These are phyloP conservation scores for Nebria ingens DNA, from an alignment of 1,140 invertebrate genomes.

Conservation along the genomic window DNA sequence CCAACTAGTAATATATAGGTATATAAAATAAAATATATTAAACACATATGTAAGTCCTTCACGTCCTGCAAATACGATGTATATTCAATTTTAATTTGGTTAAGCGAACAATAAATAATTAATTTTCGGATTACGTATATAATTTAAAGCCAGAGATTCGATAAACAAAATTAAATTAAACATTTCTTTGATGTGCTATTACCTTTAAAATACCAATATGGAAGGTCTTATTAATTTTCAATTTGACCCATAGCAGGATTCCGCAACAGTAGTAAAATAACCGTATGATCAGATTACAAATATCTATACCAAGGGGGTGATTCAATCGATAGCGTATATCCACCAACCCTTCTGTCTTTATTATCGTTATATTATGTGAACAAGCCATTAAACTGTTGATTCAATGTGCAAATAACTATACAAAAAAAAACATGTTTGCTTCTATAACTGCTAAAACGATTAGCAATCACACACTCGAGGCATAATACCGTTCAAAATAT, in stretches of 20 bases:
- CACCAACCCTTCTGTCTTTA: neutral
- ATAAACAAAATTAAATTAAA: neutral
- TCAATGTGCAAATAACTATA: neutral
- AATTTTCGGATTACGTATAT: neutral
- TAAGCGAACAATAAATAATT: neutral
- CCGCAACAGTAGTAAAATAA: neutral
- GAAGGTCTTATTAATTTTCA: neutral
- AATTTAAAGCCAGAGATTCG: neutral
- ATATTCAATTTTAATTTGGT: too few relatives aligned
- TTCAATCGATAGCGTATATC: neutral
- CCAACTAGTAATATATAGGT: too few relatives aligned
- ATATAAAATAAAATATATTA: too few relatives aligned
- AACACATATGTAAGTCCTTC: too few relatives aligned
- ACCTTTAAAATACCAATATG: too few relatives aligned
- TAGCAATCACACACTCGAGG: too few relatives aligned
- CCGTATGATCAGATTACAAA: slow-evolving; percentile 5
- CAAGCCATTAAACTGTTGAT: slow-evolving; percentile 3
- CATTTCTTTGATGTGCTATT: neutral
- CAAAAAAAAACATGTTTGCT: neutral
- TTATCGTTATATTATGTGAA: slow-evolving; percentile 5
- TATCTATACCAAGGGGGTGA: neutral
- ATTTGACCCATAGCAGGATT: neutral
- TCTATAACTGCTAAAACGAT: neutral
- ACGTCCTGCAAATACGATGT: too few relatives aligned
- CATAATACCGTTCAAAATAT: too few relatives aligned